A percentile compares a stretch with the other conserved stretches of the same genome.
These are phyloP conservation scores for Aporophyla nigra DNA, from an alignment of 2,888 invertebrate genomes.

Conservation along the genomic window DNA sequence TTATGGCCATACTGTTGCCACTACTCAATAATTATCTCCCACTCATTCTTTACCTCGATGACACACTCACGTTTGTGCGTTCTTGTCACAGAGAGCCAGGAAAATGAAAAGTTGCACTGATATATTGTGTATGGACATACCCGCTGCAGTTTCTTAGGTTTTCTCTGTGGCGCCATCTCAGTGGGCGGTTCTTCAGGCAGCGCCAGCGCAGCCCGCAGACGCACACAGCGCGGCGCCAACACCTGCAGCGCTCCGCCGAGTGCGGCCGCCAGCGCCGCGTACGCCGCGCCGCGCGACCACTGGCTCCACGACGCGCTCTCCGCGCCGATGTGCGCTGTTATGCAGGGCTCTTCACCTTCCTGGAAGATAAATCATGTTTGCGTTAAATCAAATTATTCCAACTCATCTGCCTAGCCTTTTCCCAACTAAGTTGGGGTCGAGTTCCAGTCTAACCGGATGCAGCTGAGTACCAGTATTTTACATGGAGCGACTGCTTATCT, in stretches of 20 bases:
- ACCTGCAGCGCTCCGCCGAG: constrained; percentile 92
- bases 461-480: too few species aligned
- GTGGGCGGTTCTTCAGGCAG: constrained; percentile 90
- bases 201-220: constrained; percentile 92
- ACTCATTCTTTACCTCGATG: too few species aligned
- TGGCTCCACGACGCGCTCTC: constrained; percentile 93
- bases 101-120: not conserved
- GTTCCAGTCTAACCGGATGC: too few species aligned
- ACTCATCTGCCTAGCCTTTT: too few species aligned
- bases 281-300: constrained; percentile 95
- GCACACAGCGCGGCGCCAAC: constrained; percentile 92
- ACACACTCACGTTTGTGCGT: too few species aligned
- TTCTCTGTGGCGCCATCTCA: constrained; percentile 74
- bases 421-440: too few species aligned
- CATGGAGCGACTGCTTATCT: too few species aligned
- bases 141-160: constrained; percentile 92
- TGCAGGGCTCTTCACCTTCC: constrained; percentile 75
- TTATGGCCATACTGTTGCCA: too few species aligned
- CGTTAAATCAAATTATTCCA: not conserved
- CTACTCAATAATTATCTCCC: too few species aligned
- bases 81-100: not conserved
- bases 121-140: constrained; percentile 89
- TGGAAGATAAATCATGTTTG: not conserved
- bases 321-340: constrained; percentile 91
- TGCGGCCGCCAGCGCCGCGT: constrained; percentile 90